A percentile compares a stretch with the other conserved stretches of the same genome.
Conservation (phyloP, 2,797 vertebrate genomes). For the Moxostoma hubbsi region DNA sequence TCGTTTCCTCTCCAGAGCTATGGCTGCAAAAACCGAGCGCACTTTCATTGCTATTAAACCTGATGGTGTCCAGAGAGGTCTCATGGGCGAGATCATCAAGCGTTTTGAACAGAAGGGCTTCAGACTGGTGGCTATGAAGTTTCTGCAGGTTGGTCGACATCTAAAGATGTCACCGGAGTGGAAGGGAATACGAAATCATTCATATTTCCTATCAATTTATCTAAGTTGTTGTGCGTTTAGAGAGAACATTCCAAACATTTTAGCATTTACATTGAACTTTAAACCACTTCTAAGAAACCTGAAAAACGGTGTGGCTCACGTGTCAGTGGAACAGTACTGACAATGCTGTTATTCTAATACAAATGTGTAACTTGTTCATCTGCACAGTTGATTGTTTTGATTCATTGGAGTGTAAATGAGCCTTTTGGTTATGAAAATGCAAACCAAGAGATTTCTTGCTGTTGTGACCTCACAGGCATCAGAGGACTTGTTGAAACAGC, state of each 20-base stretch:
- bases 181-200: not conserved
- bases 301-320: too few species aligned
- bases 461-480: constrained; percentile 77
- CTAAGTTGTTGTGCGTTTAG: too few species aligned
- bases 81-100: constrained; percentile 91
- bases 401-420: too few species aligned
- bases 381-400: too few species aligned
- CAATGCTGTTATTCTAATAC: too few species aligned
- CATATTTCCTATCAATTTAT: too few species aligned
- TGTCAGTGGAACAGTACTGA: too few species aligned
- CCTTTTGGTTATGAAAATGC: too few species aligned
- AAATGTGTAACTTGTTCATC: too few species aligned
- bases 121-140: constrained; percentile 85
- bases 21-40: constrained; percentile 79
- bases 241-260: too few species aligned
- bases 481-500: constrained; percentile 86
- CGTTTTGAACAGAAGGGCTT: constrained; percentile 90
- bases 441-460: not conserved
- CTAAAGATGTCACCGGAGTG: not conserved
- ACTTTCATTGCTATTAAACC: constrained; percentile 95
- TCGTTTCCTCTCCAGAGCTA: constrained; percentile 63
- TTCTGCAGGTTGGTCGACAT: constrained; percentile 75
- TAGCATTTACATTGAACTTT: too few species aligned
- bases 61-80: constrained; percentile 89
- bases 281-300: too few species aligned